phyloP scores from a whole-genome alignment of 2,113 vertebrate genomes.

The Ameiurus melas region DNA sequence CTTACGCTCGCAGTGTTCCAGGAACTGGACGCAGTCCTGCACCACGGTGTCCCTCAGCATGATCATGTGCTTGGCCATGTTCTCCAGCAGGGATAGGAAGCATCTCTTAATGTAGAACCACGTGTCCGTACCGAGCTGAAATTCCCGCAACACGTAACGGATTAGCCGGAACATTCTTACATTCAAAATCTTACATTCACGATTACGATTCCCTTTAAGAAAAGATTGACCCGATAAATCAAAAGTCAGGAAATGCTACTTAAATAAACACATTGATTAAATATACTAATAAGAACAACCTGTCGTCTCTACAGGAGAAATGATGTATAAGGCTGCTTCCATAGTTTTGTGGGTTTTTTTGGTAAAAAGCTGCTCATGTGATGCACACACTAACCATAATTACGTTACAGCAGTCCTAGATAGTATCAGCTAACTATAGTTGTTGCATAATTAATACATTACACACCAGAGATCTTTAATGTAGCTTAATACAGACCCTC shows the following conservation, averaged over 20 bases:
- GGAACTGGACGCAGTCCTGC: conserved; percentile 89
- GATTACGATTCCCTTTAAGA: background rate
- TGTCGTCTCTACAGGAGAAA: background rate
- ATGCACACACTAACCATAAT: background rate
- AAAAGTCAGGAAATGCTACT: background rate
- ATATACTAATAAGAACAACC: too few species aligned
- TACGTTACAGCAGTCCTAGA: background rate
- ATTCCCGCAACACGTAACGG: conserved; percentile 8
- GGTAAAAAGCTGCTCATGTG: background rate
- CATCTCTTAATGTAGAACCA: conserved; percentile 98
- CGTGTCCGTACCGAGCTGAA: conserved; percentile 86
- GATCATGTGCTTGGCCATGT: conserved; percentile 94
- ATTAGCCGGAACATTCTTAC: background rate
- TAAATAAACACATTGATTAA: background rate
- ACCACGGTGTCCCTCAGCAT: conserved; percentile 83
- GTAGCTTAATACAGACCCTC: too few species aligned
- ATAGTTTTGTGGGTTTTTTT: background rate
- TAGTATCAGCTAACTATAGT: background rate
- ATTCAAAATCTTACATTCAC: background rate
- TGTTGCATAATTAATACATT: background rate
- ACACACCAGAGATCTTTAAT: background rate
- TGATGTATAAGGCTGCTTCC: background rate
- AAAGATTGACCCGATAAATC: too few species aligned
- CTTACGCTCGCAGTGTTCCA: conserved; percentile 91
- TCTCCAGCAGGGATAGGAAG: conserved; percentile 93